Evolutionary conservation across 30 jellyfish, hydroid and myxozoan genomes (phyloP).

Genomic region (Hydractinia echinata): DNA sequence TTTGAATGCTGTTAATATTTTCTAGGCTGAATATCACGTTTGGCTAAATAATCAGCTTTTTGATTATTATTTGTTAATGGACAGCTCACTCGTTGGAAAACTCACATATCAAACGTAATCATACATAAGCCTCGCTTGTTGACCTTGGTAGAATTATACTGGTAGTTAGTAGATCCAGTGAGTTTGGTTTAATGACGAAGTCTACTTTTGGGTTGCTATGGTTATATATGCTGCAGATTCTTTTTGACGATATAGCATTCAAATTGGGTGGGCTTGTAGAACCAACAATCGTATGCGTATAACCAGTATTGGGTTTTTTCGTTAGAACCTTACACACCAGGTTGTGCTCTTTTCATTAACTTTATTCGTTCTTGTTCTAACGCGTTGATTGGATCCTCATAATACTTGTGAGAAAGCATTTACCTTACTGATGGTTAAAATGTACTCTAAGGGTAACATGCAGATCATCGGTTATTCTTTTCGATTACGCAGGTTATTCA

Average conservation of each 20-base stretch:
- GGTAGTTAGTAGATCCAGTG: too few species aligned
- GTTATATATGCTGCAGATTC: slow-evolving; percentile 17
- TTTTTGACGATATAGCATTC: not conserved
- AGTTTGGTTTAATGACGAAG: too few species aligned
- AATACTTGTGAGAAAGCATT: slow-evolving; percentile 28
- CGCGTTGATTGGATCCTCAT: too few species aligned
- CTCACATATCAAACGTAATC: too few species aligned
- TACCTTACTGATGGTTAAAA: slow-evolving; percentile 6
- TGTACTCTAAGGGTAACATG: slow-evolving; percentile 19
- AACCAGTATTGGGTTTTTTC: slow-evolving; percentile 21
- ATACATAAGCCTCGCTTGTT: too few species aligned
- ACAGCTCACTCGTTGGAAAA: too few species aligned
- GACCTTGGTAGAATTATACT: not conserved
- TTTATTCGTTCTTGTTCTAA: not conserved
- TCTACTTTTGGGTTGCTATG: slow-evolving; percentile 10
- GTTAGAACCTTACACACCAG: slow-evolving; percentile 36
- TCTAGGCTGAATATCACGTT: too few species aligned
- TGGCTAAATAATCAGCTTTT: too few species aligned
- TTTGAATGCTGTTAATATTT: too few species aligned
- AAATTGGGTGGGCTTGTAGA: slow-evolving; percentile 16
- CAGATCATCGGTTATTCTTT: slow-evolving; percentile 19
- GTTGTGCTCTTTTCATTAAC: slow-evolving; percentile 12
- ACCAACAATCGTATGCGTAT: slow-evolving; percentile 47
- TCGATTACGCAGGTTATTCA: slow-evolving; percentile 19
- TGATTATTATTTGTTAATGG: too few species aligned